phyloP scores from a whole-genome alignment of 2,797 vertebrate species.

The Coranthus polyacanthus region DNA sequence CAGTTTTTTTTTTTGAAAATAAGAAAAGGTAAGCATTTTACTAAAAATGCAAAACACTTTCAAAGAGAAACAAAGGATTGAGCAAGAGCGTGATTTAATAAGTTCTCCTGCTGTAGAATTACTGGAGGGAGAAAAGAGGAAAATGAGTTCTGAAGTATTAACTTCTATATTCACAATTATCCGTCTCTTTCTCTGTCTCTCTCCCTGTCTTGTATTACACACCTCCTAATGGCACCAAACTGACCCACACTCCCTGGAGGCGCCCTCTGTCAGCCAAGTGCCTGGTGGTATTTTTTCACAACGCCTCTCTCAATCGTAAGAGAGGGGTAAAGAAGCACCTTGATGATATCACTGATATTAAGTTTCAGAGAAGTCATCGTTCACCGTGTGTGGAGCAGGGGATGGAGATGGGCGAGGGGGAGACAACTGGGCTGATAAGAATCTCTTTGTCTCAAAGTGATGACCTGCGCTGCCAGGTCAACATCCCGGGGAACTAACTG shows the following conservation, averaged over 20 bases:
- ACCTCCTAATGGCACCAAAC: conserved; percentile 76
- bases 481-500: conserved; percentile 78
- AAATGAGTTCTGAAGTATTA: conserved; percentile 75
- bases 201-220: conserved; percentile 76
- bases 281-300: conserved; percentile 71
- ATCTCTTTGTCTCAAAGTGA: conserved; percentile 83
- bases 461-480: conserved; percentile 82
- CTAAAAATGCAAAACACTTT: conserved; percentile 50
- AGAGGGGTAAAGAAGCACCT: conserved; percentile 73
- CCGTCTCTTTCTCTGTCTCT: conserved; percentile 24
- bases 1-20: conserved; percentile 9
- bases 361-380: conserved; percentile 82
- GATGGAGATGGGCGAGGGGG: conserved; percentile 48
- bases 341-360: conserved; percentile 86
- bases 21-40: conserved; percentile 7
- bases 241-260: conserved; percentile 71
- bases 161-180: conserved; percentile 71
- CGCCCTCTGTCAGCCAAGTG: conserved; percentile 58
- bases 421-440: conserved; percentile 74
- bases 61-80: conserved; percentile 59
- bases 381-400: conserved; percentile 59
- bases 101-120: conserved; percentile 59
- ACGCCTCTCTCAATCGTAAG: conserved; percentile 65
- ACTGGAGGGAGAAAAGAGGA: conserved; percentile 55
- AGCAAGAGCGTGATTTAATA: conserved; percentile 47